Percentiles rank a stretch among this genome's conserved stretches.
Evolutionary conservation across 2,888 invertebrate species (phyloP).

Genomic region (Prosopocoilus inquinatus): DNA sequence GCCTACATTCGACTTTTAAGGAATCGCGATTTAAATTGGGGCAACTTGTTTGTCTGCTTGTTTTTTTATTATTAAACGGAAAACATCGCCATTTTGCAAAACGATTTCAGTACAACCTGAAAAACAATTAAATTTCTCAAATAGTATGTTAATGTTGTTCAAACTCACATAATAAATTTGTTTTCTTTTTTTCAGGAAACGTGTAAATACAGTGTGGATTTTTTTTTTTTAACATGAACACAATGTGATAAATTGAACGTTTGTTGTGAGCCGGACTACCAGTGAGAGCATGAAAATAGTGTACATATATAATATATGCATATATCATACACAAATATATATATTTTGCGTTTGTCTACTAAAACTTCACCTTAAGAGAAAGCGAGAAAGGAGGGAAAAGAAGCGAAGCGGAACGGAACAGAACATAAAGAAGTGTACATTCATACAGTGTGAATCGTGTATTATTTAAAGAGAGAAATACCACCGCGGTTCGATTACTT

Average conservation of each 20-base stretch:
- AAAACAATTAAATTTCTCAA: too few species aligned
- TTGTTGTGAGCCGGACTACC: conserved; percentile 6
- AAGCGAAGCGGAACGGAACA: not conserved
- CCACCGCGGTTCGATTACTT: too few species aligned
- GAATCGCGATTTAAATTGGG: too few species aligned
- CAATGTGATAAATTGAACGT: conserved; percentile 14
- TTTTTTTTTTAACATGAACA: conserved; percentile 8
- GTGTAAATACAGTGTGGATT: conserved; percentile 9
- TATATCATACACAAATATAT: not conserved
- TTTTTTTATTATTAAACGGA: too few species aligned
- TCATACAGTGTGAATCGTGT: too few species aligned
- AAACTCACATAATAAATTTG: not conserved
- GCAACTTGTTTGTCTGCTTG: too few species aligned
- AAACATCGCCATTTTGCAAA: too few species aligned
- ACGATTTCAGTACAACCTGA: too few species aligned
- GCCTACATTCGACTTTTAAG: too few species aligned
- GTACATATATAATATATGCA: conserved; percentile 9
- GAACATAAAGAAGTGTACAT: too few species aligned
- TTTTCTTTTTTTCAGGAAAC: conserved; percentile 12
- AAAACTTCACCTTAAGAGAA: not conserved
- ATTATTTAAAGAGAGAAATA: too few species aligned
- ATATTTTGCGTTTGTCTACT: not conserved
- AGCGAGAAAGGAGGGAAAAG: not conserved
- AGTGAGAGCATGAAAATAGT: conserved; percentile 13
- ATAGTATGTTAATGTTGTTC: not conserved